Percentiles rank a stretch among this genome's conserved stretches.
Conservation (phyloP, 2,797 vertebrate genomes). For the Liasis olivaceus region DNA sequence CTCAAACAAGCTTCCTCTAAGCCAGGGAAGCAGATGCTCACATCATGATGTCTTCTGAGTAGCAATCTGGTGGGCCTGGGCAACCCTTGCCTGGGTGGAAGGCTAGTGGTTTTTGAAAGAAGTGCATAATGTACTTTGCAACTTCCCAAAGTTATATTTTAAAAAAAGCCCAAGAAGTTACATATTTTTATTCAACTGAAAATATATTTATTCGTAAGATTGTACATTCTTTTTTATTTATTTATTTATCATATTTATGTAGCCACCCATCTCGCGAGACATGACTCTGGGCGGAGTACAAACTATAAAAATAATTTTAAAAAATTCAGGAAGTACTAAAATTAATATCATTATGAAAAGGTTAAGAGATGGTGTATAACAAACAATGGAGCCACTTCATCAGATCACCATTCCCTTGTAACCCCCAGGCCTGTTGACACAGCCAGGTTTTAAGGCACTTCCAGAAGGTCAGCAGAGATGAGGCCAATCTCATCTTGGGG, state of each 20-base stretch:
- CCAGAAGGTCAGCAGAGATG: neutral
- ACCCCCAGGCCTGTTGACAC: neutral
- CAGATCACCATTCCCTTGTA: neutral
- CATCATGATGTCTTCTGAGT: neutral
- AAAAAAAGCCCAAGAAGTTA: neutral
- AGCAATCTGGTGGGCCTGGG: neutral
- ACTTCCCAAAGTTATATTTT: neutral
- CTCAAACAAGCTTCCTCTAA: neutral
- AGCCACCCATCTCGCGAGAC: neutral
- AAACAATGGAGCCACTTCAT: neutral
- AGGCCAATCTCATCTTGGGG: neutral
- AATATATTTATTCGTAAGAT: neutral
- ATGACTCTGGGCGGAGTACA: neutral
- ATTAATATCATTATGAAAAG: neutral
- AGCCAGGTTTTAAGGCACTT: neutral
- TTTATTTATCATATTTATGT: neutral
- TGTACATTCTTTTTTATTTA: neutral
- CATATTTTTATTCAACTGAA: neutral
- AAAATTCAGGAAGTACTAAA: neutral
- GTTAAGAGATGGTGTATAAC: neutral
- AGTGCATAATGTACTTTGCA: neutral
- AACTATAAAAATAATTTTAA: neutral
- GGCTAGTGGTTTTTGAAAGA: neutral
- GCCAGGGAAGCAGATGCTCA: neutral
- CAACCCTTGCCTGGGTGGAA: neutral